Conservation (phyloP, 2,113 vertebrate species). For the Hyperopisus bebe region DNA sequence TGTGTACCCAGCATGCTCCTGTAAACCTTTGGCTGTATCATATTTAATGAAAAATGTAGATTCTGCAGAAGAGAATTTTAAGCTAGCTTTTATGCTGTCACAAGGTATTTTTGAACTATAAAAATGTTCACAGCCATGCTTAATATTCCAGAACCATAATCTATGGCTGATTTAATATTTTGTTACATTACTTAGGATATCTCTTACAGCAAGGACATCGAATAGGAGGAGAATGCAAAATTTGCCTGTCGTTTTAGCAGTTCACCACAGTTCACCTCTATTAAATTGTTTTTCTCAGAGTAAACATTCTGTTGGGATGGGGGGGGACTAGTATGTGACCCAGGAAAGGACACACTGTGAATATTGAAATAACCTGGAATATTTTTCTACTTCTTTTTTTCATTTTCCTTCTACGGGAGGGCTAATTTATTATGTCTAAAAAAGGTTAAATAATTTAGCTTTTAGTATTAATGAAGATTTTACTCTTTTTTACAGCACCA, state of each 20-base stretch:
- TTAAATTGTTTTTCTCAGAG: neutral
- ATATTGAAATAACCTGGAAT: neutral
- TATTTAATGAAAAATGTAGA: neutral
- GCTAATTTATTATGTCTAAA: neutral
- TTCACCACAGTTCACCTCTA: neutral
- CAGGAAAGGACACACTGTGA: neutral
- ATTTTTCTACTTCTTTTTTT: neutral
- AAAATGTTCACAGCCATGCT: constrained; percentile 2
- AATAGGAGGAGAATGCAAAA: neutral
- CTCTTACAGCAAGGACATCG: constrained; percentile 1
- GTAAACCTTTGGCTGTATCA: neutral
- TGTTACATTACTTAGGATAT: neutral
- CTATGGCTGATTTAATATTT: constrained; percentile 20
- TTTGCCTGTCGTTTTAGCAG: neutral
- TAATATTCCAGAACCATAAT: constrained; percentile 18
- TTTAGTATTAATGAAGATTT: neutral
- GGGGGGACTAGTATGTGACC: neutral
- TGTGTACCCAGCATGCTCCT: neutral
- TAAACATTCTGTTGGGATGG: neutral
- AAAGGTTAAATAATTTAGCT: neutral
- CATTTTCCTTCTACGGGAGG: neutral
- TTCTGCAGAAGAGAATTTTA: neutral
- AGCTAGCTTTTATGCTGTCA: neutral
- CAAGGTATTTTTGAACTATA: neutral
- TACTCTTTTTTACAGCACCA: neutral